Percentiles rank a stretch among this genome's conserved stretches.
Evolutionary conservation across 2,113 vertebrate genomes (phyloP).

Genomic region (Chascanopsetta lugubris): DNA sequence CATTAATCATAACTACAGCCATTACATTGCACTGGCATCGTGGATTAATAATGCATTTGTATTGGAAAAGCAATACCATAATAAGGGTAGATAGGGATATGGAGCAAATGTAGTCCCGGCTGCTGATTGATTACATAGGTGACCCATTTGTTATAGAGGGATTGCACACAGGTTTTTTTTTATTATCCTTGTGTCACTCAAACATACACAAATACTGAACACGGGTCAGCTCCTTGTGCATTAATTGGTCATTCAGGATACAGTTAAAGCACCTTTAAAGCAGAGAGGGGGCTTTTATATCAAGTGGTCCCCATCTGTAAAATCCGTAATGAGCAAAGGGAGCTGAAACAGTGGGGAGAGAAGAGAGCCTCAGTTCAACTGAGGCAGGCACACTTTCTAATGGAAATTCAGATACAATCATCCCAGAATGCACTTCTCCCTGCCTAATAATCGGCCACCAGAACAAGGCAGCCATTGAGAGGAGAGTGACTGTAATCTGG

Average conservation of each 20-base stretch:
- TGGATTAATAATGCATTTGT: slow-evolving; percentile 56
- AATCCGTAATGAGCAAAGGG: slow-evolving; percentile 55
- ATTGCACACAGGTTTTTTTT: slow-evolving; percentile 5
- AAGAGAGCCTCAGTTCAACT: slow-evolving; percentile 70
- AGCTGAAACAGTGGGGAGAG: slow-evolving; percentile 58
- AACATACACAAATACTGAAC: slow-evolving; percentile 21
- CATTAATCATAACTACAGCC: slow-evolving; percentile 54
- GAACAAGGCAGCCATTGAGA: slow-evolving; percentile 83
- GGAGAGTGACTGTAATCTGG: slow-evolving; percentile 79
- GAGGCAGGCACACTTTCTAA: slow-evolving; percentile 79
- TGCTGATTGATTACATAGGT: slow-evolving; percentile 48
- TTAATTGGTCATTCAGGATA: slow-evolving; percentile 49
- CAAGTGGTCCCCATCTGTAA: slow-evolving; percentile 59
- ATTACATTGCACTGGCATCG: slow-evolving; percentile 23
- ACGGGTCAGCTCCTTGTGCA: slow-evolving; percentile 39
- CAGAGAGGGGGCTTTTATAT: slow-evolving; percentile 52
- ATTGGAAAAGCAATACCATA: slow-evolving; percentile 55
- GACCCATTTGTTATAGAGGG: slow-evolving; percentile 35
- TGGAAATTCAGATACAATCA: slow-evolving; percentile 82
- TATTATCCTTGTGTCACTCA: slow-evolving; percentile 12
- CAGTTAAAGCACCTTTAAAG: slow-evolving; percentile 45
- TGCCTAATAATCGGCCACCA: slow-evolving; percentile 77
- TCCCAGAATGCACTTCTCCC: slow-evolving; percentile 82
- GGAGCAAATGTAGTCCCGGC: slow-evolving; percentile 35
- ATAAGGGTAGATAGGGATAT: slow-evolving; percentile 13